Base-by-base conservation (phyloP, 2,797 vertebrate genomes). In the Phoebastria nigripes region DNA sequence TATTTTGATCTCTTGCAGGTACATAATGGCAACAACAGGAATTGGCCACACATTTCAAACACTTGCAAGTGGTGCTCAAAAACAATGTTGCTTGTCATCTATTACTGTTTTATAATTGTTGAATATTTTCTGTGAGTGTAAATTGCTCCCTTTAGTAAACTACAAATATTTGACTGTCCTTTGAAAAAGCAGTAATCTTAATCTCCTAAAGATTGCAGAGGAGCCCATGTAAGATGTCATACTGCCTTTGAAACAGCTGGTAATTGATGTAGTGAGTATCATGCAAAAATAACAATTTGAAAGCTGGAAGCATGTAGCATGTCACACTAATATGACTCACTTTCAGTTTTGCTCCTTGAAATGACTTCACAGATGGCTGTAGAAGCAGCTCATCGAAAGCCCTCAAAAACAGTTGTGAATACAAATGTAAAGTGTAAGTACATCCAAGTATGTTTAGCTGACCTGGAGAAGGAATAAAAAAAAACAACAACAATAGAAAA, bases 41-140 rank as follows among this genome's bases (percentile, higher is more conserved):
- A 56, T 1, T 56, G 62, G 49, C 24, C 5, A 35, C 19, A 37
- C 11, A 47, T 77, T 90, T 78, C 25, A 83, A 90, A 73, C 7
- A 22, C 4, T 44, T 84, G 9, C 4, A 65, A 56, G 4, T 39
- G 9, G 8, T 65, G 35, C 5, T 65, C 4, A 37, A 46, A 89
- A 54, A 0, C 11, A 44, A 2, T 39, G 1, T 35, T 83, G 2
- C 8, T 78, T 67, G 8, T 44, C 24, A 12, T 69, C 37, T 61
- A 3, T 49, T 44, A 19, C 8, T 56, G 5, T 49, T 54, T 66
- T 54, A 37, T 26, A 56, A 12, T 76, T 0, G 1, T 1, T 61
- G 14, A 65, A 29, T 62, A 20, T 41, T 80, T 89, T 71, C 29
- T 46, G 33, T 35, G 12, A 56, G 6, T 35, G 4, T 39, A 41